Evolutionary conservation across 2,797 vertebrate genomes (phyloP).

Genomic region (Syngnathus acus): DNA sequence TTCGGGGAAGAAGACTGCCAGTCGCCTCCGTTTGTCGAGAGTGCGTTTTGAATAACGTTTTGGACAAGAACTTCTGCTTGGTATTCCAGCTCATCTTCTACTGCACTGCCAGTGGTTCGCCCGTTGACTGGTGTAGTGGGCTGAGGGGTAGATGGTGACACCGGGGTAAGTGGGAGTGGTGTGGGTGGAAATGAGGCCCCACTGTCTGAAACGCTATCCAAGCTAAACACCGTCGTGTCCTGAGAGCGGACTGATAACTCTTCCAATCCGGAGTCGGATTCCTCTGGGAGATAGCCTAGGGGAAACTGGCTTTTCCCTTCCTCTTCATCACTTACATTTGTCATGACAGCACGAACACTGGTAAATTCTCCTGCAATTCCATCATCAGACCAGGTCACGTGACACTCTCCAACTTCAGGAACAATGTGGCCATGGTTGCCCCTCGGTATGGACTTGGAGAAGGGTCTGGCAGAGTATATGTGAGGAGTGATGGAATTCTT

Average conservation of each 20-base stretch:
- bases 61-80: constrained; percentile 88
- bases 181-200: constrained; percentile 79
- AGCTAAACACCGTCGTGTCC: constrained; percentile 88
- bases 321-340: constrained; percentile 83
- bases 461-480: constrained; percentile 87
- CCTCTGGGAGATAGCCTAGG: constrained; percentile 75
- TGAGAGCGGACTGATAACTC: constrained; percentile 89
- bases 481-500: constrained; percentile 79
- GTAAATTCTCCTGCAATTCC: constrained; percentile 75
- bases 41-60: constrained; percentile 86
- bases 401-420: constrained; percentile 46
- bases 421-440: constrained; percentile 25
- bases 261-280: constrained; percentile 91
- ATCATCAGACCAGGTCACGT: constrained; percentile 77
- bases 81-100: constrained; percentile 82
- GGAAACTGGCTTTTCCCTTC: constrained; percentile 72
- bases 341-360: constrained; percentile 82
- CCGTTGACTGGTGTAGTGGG: constrained; percentile 76
- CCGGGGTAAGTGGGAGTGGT: constrained; percentile 72
- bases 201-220: constrained; percentile 92
- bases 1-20: constrained; percentile 45
- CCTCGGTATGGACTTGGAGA: constrained; percentile 67
- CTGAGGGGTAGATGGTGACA: constrained; percentile 81
- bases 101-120: constrained; percentile 56
- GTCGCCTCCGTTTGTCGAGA: constrained; percentile 75